Conservation (phyloP, 2,113 vertebrate species). For the Eira barbara region DNA sequence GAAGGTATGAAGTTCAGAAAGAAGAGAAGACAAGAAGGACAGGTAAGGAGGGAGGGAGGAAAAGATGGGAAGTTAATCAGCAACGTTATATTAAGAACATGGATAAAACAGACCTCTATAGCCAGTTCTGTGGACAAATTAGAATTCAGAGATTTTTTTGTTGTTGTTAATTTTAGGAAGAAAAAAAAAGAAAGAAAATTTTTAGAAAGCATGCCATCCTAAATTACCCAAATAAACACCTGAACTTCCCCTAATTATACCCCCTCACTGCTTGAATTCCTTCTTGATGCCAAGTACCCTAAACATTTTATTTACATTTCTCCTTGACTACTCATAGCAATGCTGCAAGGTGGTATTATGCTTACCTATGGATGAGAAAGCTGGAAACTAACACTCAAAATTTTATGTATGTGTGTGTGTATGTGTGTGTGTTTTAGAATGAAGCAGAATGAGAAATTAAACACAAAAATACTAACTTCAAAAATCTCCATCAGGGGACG, state of each 20-base stretch:
- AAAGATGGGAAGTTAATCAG: neutral
- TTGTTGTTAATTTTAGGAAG: neutral
- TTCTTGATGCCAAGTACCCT: neutral
- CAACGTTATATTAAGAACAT: neutral
- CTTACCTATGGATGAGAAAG: neutral
- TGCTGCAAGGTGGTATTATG: neutral
- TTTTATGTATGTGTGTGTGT: neutral
- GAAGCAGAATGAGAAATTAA: neutral
- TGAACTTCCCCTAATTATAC: neutral
- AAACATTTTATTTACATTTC: slow-evolving; percentile 26
- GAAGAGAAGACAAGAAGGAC: neutral
- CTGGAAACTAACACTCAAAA: neutral
- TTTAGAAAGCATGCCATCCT: neutral
- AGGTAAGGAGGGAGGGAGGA: neutral
- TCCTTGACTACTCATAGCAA: neutral
- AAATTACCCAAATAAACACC: slow-evolving; percentile 1
- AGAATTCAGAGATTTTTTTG: neutral
- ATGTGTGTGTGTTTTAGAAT: neutral
- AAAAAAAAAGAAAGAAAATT: neutral
- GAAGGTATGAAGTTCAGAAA: neutral
- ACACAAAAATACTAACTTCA: neutral
- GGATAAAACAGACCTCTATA: neutral
- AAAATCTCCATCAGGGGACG: neutral
- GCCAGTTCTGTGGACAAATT: neutral
- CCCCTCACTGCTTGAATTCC: neutral